phyloP scores from a whole-genome alignment of 1,140 invertebrate species.

The Elysia chlorotica region DNA sequence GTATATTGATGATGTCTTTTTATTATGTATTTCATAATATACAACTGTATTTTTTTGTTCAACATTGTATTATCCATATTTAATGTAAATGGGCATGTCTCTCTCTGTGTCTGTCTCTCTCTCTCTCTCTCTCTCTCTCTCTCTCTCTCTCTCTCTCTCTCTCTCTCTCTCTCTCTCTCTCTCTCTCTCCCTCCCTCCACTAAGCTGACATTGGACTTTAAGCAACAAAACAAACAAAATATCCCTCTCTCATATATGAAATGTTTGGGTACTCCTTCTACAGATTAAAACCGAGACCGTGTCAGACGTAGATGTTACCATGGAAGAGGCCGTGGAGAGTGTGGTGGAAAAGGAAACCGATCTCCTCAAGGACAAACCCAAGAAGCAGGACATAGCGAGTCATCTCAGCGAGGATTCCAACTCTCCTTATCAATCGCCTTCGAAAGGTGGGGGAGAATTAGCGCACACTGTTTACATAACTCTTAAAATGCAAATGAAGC shows the following conservation, averaged over 20 bases:
- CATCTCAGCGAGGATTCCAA: constrained; percentile 12
- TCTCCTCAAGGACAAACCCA: no score
- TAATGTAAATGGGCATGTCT: no score
- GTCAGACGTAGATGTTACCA: not conserved
- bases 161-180: constrained; percentile 9
- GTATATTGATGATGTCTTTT: no score
- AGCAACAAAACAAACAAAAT: no score
- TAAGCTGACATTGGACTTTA: no score
- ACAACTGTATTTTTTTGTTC: no score
- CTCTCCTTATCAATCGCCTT: not conserved
- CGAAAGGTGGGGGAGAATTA: not conserved
- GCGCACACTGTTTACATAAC: no score
- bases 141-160: not conserved
- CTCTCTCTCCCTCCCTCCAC: not conserved
- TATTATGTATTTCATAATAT: no score
- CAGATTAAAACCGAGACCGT: not conserved
- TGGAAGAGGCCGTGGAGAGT: not conserved
- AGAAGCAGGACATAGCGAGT: constrained; percentile 4
- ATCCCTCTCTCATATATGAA: not conserved
- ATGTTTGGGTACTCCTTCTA: not conserved
- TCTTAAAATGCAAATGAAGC: no score
- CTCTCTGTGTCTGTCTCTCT: not conserved
- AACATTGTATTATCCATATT: no score
- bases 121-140: constrained; percentile 16
- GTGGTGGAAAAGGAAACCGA: not conserved